These are phyloP conservation scores for Donacobius atricapilla DNA, from an alignment of 2,113 vertebrate species.

Conservation along the genomic window DNA sequence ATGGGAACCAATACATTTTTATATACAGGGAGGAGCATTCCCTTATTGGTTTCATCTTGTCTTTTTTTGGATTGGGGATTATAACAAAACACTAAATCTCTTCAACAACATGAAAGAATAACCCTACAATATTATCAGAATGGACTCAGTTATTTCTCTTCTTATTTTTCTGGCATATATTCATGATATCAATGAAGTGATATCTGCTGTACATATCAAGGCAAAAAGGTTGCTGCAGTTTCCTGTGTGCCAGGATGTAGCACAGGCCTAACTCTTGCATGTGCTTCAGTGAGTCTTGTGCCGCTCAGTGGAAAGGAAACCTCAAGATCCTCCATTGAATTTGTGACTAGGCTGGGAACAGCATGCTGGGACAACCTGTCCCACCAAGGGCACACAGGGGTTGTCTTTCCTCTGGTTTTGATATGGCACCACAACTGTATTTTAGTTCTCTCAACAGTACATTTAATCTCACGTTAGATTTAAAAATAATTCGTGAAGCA, in stretches of 20 bases:
- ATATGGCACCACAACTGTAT: background rate
- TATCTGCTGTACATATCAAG: background rate
- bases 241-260: background rate
- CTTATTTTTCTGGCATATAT: background rate
- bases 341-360: background rate
- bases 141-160: background rate
- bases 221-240: background rate
- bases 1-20: background rate
- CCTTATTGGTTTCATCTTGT: background rate
- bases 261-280: background rate
- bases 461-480: background rate
- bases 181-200: background rate
- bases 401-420: background rate
- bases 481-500: background rate
- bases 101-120: background rate
- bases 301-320: background rate
- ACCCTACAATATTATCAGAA: background rate
- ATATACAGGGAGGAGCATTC: background rate
- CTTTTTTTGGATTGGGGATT: background rate
- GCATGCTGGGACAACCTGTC: background rate
- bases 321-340: background rate
- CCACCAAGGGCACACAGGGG: rapidly evolving
- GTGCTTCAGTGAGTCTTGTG: rapidly evolving
- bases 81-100: background rate
- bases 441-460: background rate